Evolutionary conservation across 2,113 vertebrate genomes (phyloP), one percentile per base, ranked within the genome.

Genomic region (Cnemophilus loriae): DNA sequence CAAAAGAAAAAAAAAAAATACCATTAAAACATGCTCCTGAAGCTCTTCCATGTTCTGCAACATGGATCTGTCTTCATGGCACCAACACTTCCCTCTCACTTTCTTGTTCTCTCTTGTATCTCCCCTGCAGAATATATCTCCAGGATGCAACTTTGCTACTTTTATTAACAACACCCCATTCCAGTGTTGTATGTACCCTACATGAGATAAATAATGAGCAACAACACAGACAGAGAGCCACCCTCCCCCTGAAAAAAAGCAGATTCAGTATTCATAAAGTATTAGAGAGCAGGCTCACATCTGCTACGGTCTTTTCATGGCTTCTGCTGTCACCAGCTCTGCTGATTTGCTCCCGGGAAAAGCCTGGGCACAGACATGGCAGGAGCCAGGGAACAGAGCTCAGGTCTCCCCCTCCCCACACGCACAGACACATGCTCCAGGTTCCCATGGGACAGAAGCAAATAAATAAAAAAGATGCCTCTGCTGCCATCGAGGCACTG

Each of bases 311-410:
- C 80, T 91, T 95, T 87, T 87, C 94, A 89, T 35, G 47, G 94
- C 64, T 95, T 97, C 76, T 90, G 74, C 74, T 87, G 84, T 95
- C 87, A 90, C 77, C 49, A 91, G 84, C 69, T 79, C 78, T 75
- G 86, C 50, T 78, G 89, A 78, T 80, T 87, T 89, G 83, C 76
- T 95, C 93, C 89, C 2, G 1, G 85, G 71, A 87, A 95, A 92
- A 95, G 59, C 80, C 52, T 47, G 68, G 89, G 80, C 50, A 73
- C 20, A 46, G 88, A n/a, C 80, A 88, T 2, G 10, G 79, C 53
- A 63, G 83, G 44, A 83, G 47, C 39, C 14, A 7, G 47, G 64
- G 37, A 84, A 50, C 52, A 78, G 67, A 85, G n/a, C 46, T 69
- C 4, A 2, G 32, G 37, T 70, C 13, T 6, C 49, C 32, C 28